phyloP scores from a whole-genome alignment of 2,797 vertebrate genomes.

The Perdix hodgsoniae region DNA sequence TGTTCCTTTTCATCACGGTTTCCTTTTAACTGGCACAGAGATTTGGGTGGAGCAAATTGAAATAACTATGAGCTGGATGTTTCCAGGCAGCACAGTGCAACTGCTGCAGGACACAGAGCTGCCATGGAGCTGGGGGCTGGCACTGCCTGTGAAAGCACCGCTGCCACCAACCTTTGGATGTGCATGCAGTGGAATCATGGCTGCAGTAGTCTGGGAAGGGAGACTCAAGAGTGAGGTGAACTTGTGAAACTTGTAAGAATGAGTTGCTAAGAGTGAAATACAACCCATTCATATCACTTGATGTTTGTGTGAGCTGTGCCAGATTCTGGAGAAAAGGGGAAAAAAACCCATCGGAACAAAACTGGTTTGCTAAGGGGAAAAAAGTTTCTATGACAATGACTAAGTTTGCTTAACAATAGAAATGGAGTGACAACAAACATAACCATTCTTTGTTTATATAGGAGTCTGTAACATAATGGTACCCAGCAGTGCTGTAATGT shows the following conservation, averaged over 20 bases:
- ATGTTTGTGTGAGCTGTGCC: not conserved
- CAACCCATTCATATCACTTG: not conserved
- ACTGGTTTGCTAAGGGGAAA: not conserved
- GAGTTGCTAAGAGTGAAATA: not conserved
- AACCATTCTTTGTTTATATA: slow-evolving; percentile 27
- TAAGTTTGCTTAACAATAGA: slow-evolving; percentile 41
- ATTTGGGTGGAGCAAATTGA: not conserved
- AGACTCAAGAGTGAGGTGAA: not conserved
- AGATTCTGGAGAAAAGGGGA: not conserved
- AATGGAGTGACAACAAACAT: slow-evolving; percentile 13
- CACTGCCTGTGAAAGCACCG: not conserved
- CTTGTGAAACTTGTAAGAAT: not conserved
- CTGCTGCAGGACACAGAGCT: not conserved
- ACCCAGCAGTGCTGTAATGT: slow-evolving; percentile 24
- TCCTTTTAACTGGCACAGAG: not conserved
- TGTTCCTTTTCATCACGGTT: not conserved
- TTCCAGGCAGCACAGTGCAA: not conserved
- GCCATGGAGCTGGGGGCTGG: not conserved
- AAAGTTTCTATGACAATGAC: not conserved
- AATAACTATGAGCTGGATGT: not conserved
- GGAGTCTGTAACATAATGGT: slow-evolving; percentile 48
- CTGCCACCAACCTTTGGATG: not conserved
- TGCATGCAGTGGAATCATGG: not conserved
- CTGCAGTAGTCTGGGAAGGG: not conserved
- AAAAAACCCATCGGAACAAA: not conserved